Conservation (phyloP, 2,888 invertebrate genomes). For the Drosophila cyrtoloma region DNA sequence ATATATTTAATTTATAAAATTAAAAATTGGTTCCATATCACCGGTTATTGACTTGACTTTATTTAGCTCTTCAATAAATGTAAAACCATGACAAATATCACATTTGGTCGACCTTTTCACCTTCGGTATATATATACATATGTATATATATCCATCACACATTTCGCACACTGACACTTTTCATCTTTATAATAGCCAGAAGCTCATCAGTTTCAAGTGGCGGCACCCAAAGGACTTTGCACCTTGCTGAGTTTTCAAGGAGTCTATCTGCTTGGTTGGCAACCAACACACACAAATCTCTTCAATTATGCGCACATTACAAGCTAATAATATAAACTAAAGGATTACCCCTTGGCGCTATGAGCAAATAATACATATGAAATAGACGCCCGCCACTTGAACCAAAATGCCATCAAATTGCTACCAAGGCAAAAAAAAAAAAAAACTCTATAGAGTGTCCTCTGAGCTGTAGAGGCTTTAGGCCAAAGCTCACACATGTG, state of each 20-base stretch:
- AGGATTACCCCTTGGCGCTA: slow-evolving; percentile 69
- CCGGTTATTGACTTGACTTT: not conserved
- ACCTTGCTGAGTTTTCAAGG: slow-evolving; percentile 38
- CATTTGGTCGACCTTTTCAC: not conserved
- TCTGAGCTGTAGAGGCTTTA: slow-evolving; percentile 55
- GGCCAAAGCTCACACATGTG: slow-evolving; percentile 40
- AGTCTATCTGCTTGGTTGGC: slow-evolving; percentile 11
- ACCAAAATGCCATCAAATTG: slow-evolving; percentile 73
- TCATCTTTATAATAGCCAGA: slow-evolving; percentile 23
- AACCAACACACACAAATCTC: slow-evolving; percentile 51
- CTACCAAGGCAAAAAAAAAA: slow-evolving; percentile 46
- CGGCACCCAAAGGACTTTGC: slow-evolving; percentile 39
- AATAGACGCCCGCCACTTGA: slow-evolving; percentile 65
- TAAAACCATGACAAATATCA: not conserved
- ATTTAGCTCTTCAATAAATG: not conserved
- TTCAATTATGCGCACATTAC: slow-evolving; percentile 75
- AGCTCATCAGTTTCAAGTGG: slow-evolving; percentile 49
- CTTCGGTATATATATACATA: not conserved
- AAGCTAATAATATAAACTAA: slow-evolving; percentile 80
- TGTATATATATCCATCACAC: not conserved
- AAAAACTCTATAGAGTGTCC: slow-evolving; percentile 45
- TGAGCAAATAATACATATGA: slow-evolving; percentile 64
- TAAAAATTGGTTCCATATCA: not conserved
- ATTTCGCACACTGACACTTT: not conserved
- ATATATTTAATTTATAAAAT: not conserved